Percentiles rank a stretch among this genome's conserved stretches.
phyloP scores from a whole-genome alignment of 2,113 vertebrate species.

The Melanotaenia duboulayi region DNA sequence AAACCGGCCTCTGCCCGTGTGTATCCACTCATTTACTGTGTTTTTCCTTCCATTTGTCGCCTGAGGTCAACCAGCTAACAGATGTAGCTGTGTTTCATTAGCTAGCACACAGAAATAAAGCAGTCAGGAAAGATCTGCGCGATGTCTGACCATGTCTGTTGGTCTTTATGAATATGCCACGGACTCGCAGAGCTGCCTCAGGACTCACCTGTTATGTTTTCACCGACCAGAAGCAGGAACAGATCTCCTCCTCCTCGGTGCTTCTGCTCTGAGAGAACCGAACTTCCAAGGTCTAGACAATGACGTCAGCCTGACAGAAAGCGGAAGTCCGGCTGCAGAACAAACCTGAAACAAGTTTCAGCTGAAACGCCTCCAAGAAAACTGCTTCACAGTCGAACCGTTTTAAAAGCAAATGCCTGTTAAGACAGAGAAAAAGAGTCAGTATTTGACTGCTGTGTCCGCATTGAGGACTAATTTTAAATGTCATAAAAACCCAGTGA shows the following conservation, averaged over 20 bases:
- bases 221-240: not conserved
- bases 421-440: not conserved
- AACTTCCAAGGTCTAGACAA: fast-evolving
- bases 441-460: not conserved
- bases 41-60: not conserved
- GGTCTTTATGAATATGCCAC: not conserved
- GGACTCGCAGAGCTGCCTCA: not conserved
- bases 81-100: not conserved
- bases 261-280: not conserved
- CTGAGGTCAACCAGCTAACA: slow-evolving; percentile 14
- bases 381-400: not conserved
- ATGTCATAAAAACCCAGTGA: not conserved
- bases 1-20: not conserved
- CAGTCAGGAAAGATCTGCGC: fast-evolving
- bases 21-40: not conserved
- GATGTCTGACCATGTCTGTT: not conserved
- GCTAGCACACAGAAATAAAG: fast-evolving
- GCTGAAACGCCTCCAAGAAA: not conserved
- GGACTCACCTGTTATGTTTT: slow-evolving; percentile 36
- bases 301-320: slow-evolving; percentile 5
- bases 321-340: not conserved
- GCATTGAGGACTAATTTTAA: not conserved
- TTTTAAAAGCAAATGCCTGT: not conserved
- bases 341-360: not conserved
- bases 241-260: not conserved